Evolutionary conservation across 2,888 invertebrate genomes (phyloP), one percentile per base, ranked within the genome.

Genomic region (Chrysina gloriosa): DNA sequence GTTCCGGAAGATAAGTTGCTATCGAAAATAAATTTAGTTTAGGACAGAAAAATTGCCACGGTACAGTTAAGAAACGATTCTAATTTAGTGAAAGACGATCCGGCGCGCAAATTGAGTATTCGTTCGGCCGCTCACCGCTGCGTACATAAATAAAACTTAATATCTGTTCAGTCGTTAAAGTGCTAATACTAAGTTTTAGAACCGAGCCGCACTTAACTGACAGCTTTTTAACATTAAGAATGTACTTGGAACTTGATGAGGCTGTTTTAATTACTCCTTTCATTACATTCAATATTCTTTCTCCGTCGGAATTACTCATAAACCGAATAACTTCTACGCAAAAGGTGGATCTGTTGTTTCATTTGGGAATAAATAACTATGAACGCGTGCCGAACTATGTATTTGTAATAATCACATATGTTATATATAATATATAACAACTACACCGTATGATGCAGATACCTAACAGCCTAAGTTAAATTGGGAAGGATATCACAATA

Each of bases 141-240:
- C n/a, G 14, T 58, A 27, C 42, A 45, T 45, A 61, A 61, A 61
- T 61, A 61, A 42, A 61, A 42, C 27, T 42, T 61, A 61, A 42
- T 61, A 61, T 61, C 58, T 42, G 58, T 42, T 27, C 27, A 29
- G 58, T 61, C 58, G 58, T 61, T 42, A 61, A 61, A 61, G 39
- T 45, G 58, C 29, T 61, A 61, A 61, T 16, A 45, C 16, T 3
- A 61, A 42, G 58, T 42, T 61, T 45, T 61, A 42, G 42, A 58
- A 61, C 42, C 9, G 16, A 9, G 27, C 42, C 42, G 45, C 58
- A 11, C 14, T 16, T 31, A 52, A 58, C 39, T 39, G 54, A 54
- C 31, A 54, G 31, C 34, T 25, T 42, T 61, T 61, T 42, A 61
- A 61, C 42, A 39, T 39, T 23, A 58, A 58, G 58, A 27, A 27